Conservation (phyloP, 2,113 vertebrate species). For the Lates calcarifer region DNA sequence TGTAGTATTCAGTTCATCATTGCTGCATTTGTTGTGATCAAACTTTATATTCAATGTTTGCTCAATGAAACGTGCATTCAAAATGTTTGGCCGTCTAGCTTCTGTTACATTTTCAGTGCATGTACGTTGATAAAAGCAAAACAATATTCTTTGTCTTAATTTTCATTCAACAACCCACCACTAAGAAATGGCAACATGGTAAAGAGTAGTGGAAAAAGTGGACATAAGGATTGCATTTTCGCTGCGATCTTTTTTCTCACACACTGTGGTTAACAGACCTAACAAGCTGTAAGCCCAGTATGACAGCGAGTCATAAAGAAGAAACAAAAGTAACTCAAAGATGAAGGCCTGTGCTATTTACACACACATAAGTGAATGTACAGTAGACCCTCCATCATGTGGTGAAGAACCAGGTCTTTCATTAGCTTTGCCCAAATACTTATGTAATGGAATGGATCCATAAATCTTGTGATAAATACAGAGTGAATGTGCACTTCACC, state of each 20-base stretch:
- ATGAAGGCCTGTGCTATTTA: slow-evolving; percentile 40
- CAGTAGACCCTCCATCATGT: slow-evolving; percentile 42
- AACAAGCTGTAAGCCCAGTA: slow-evolving; percentile 34
- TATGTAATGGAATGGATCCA: slow-evolving; percentile 35
- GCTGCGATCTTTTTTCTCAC: not conserved
- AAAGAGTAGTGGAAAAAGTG: not conserved
- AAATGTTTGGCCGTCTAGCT: not conserved
- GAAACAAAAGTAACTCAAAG: slow-evolving; percentile 47
- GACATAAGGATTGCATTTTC: not conserved
- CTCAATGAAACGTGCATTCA: not conserved
- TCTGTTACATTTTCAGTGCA: not conserved
- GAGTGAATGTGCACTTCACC: slow-evolving; percentile 2
- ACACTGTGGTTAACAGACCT: slow-evolving; percentile 21
- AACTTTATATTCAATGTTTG: not conserved
- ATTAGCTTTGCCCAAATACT: slow-evolving; percentile 48
- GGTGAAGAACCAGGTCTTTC: slow-evolving; percentile 44
- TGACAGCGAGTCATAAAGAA: slow-evolving; percentile 54
- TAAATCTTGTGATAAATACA: slow-evolving; percentile 56
- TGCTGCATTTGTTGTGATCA: not conserved
- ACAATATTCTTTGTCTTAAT: not conserved
- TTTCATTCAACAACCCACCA: not conserved
- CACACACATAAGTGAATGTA: slow-evolving; percentile 35
- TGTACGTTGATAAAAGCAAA: not conserved
- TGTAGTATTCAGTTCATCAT: not conserved
- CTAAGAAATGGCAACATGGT: not conserved